Percentiles rank a stretch among this genome's conserved stretches.
phyloP scores from a whole-genome alignment of 1,140 invertebrate genomes.

The Monomorium pharaonis region DNA sequence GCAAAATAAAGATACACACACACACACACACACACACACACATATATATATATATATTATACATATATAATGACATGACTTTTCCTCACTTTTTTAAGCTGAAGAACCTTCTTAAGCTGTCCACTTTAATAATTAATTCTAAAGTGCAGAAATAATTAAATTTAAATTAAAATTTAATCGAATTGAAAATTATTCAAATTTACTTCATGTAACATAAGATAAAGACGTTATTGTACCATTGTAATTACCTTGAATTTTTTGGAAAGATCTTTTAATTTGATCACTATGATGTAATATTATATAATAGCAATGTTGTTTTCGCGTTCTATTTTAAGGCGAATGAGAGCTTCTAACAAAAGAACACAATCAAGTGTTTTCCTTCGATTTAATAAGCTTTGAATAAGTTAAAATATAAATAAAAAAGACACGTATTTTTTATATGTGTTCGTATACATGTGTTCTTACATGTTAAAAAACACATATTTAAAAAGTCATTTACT shows the following conservation, averaged over 20 bases:
- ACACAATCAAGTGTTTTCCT: no score
- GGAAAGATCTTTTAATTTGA: not conserved
- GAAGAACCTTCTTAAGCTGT: not conserved
- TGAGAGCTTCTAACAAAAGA: constrained; percentile 4
- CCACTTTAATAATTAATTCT: not conserved
- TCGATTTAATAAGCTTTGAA: no score
- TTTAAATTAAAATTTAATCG: not conserved
- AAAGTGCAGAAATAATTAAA: not conserved
- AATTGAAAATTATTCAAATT: not conserved
- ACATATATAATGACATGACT: no score
- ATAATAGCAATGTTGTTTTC: not conserved
- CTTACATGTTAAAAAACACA: no score
- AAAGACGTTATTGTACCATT: not conserved
- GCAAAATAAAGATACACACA: no score
- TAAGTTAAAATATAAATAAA: no score
- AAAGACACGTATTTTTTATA: no score
- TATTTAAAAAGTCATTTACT: no score
- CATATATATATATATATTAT: no score
- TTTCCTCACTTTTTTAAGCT: no score
- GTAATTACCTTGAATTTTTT: not conserved
- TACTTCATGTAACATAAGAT: not conserved
- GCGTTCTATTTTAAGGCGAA: not conserved
- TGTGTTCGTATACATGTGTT: no score
- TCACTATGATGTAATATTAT: not conserved
- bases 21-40: no score